Evolutionary conservation across 1,140 invertebrate genomes (phyloP).

Genomic region (Heliconius congener): DNA sequence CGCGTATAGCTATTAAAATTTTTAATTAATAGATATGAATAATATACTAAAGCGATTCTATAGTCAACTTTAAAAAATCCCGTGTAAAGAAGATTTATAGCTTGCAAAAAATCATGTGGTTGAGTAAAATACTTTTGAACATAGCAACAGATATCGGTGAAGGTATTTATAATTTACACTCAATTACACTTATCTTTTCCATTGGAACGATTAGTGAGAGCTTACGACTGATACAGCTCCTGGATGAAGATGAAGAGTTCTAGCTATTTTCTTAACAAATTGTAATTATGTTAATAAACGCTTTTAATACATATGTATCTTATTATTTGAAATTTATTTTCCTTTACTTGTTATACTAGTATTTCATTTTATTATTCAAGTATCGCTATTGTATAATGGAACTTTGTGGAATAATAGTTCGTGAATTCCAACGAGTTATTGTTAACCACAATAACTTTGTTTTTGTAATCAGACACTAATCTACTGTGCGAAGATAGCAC

Average conservation of each 20-base stretch:
- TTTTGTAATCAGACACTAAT: too few relatives aligned
- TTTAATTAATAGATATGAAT: conserved; percentile 13
- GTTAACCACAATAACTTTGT: too few relatives aligned
- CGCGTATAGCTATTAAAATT: neutral
- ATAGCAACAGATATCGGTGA: conserved; percentile 62
- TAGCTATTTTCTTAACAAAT: neutral
- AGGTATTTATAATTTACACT: conserved; percentile 67
- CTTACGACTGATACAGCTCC: conserved; percentile 59
- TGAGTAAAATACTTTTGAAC: conserved; percentile 65
- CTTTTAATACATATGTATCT: neutral
- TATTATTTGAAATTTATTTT: neutral
- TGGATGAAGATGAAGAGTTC: conserved; percentile 64
- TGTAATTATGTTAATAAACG: neutral
- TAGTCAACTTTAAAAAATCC: neutral
- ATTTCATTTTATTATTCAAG: neutral
- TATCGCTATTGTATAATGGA: neutral
- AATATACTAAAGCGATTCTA: neutral
- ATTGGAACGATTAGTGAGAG: conserved; percentile 64
- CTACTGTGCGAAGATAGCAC: neutral
- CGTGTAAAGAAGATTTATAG: neutral
- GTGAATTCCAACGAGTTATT: too few relatives aligned
- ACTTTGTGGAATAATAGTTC: neutral
- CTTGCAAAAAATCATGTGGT: conserved; percentile 58
- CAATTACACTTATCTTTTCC: conserved; percentile 64
- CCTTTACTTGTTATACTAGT: neutral